Conservation (phyloP, 1,140 invertebrate species). For the Aphis gossypii region DNA sequence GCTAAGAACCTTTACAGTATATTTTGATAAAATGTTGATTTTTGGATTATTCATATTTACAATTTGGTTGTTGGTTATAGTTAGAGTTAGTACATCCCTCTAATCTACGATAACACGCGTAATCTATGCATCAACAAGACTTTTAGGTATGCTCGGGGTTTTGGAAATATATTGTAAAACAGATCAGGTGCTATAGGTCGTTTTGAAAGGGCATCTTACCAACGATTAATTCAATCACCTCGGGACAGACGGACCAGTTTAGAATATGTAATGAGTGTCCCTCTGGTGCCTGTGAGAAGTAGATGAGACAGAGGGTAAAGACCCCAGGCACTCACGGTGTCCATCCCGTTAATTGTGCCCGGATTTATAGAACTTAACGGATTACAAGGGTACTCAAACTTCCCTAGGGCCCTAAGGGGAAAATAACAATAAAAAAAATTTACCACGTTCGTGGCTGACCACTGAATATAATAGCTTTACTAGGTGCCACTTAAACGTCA, state of each 20-base stretch:
- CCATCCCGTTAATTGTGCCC: constrained; percentile 53
- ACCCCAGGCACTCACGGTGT: constrained; percentile 13
- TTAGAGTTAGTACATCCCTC: background rate
- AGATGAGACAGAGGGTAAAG: background rate
- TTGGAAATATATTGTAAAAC: constrained; percentile 44
- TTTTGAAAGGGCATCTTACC: constrained; percentile 46
- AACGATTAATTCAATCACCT: constrained; percentile 54
- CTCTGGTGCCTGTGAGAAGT: background rate
- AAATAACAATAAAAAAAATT: constrained; percentile 26
- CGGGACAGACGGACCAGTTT: constrained; percentile 23
- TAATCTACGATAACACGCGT: background rate
- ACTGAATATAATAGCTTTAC: constrained; percentile 29
- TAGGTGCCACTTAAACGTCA: background rate
- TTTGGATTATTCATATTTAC: background rate
- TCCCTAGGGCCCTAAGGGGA: background rate
- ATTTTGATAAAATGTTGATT: background rate
- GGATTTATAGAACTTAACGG: constrained; percentile 54
- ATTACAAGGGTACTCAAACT: constrained; percentile 52
- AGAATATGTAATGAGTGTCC: constrained; percentile 46
- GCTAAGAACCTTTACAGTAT: background rate
- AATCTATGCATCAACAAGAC: constrained; percentile 18
- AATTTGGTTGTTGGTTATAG: background rate
- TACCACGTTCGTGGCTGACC: constrained; percentile 26
- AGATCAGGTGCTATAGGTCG: constrained; percentile 47
- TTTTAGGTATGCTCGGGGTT: background rate